A percentile compares a stretch with the other conserved stretches of the same genome.
Evolutionary conservation across 1,140 invertebrate genomes (phyloP).

Genomic region (Drosophila albomicans): DNA sequence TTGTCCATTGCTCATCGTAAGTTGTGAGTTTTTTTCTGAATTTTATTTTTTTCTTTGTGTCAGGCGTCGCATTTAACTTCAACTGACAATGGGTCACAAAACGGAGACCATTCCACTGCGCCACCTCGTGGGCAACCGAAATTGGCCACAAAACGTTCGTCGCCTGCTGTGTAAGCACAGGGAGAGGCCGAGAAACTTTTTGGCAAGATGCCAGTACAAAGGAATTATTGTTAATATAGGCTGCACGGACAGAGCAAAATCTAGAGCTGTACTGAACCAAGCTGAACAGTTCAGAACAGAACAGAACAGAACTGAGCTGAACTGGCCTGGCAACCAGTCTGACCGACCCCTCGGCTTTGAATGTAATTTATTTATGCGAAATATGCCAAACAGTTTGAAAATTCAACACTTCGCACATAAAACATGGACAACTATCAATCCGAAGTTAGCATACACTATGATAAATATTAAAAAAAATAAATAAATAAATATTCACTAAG

Average conservation of each 20-base stretch:
- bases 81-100: constrained; percentile 76
- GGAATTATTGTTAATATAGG: constrained; percentile 81
- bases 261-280: constrained; percentile 23
- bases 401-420: constrained; percentile 36
- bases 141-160: constrained; percentile 80
- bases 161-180: constrained; percentile 70
- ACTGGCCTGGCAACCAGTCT: background rate
- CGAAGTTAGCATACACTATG: constrained; percentile 49
- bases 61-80: constrained; percentile 60
- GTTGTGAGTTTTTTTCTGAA: constrained; percentile 43
- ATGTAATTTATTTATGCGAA: constrained; percentile 74
- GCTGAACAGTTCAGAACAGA: constrained; percentile 1
- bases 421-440: constrained; percentile 5
- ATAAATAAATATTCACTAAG: too few relatives aligned
- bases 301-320: constrained; percentile 3
- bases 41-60: constrained; percentile 39
- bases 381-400: constrained; percentile 66
- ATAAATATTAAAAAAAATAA: too few relatives aligned
- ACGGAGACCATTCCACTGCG: constrained; percentile 37
- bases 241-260: constrained; percentile 49
- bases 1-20: constrained; percentile 48
- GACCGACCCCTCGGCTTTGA: constrained; percentile 33
- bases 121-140: constrained; percentile 51
- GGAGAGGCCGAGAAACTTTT: constrained; percentile 52
- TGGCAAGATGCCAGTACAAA: constrained; percentile 76